phyloP scores from a whole-genome alignment of 2,113 vertebrate species.

The Dipodomys stephensi region DNA sequence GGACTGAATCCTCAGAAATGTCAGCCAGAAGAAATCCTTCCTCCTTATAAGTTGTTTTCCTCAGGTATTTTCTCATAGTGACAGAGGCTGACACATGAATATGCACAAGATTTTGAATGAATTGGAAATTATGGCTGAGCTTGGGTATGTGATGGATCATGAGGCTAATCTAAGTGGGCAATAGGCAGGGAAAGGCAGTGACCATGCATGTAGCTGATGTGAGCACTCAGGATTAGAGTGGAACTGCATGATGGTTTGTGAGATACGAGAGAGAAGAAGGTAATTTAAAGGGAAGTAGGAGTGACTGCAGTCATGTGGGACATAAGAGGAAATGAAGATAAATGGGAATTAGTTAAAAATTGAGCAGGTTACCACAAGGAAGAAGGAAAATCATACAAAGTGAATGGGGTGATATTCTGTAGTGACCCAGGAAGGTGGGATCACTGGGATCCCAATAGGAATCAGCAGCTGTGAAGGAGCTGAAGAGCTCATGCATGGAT shows the following conservation, averaged over 20 bases:
- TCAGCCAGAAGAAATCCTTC: too few species aligned
- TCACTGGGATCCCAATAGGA: not conserved
- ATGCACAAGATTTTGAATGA: not conserved
- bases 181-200: not conserved
- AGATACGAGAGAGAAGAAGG: not conserved
- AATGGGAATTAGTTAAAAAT: not conserved
- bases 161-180: not conserved
- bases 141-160: slow-evolving; percentile 7
- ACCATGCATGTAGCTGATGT: not conserved
- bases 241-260: not conserved
- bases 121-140: not conserved
- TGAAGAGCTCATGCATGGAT: not conserved
- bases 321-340: not conserved
- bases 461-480: not conserved
- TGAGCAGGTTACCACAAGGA: not conserved
- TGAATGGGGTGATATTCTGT: not conserved
- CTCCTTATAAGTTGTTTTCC: too few species aligned
- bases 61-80: not conserved
- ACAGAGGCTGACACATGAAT: not conserved
- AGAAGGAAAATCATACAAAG: not conserved
- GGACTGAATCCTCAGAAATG: too few species aligned
- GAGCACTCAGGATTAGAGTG: not conserved
- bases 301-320: not conserved
- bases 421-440: not conserved
- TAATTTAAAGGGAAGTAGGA: not conserved